Evolutionary conservation across 2,113 vertebrate genomes (phyloP), one percentile per base, ranked within the genome.

Genomic region (Vimba vimba): DNA sequence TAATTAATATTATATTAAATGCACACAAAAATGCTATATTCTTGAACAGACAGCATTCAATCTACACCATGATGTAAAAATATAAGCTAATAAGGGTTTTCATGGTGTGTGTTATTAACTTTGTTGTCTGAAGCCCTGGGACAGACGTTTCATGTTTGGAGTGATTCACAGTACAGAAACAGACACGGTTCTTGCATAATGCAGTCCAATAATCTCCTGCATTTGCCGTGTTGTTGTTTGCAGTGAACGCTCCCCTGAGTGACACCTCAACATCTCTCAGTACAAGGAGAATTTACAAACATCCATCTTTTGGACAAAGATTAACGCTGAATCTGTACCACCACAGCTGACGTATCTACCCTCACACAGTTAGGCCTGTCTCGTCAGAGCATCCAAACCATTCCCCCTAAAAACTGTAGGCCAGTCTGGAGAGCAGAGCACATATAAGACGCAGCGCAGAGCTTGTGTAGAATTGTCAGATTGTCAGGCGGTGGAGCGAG

Each of bases 381-480:
- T 27, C 36, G 4, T 27, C 12, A 17, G 23, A 25, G 36, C 23
- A 62, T 62, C 57, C 57, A n/a, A 23, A 43, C 75, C 47, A n/a
- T 23, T 69, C 23, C 25, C 64, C 47, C 19, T 50, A 79, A 78
- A 78, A 52, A 83, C 73, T 30, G 21, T n/a, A 74, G 52, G 47
- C n/a, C 52, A 15, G 55, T 79, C 55, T 66, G 43, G 73, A 83
- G 62, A 82, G 66, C 6, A 66, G 8, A 21, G 57, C n/a, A 62
- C 55, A 81, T 76, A 79, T 85, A 86, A 86, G 50, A 81, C 78
- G 82, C 83, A 84, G 69, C 11, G 68, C 85, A 90, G 90, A 86
- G 85, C 86, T 86, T 87, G 88, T 90, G 92, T 91, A 90, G 87
- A 80, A 85, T 89, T 91, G 90, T 93, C 90, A 91, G 89, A 81